phyloP scores from a whole-genome alignment of 1,140 invertebrate species.

The Copidosoma floridanum region DNA sequence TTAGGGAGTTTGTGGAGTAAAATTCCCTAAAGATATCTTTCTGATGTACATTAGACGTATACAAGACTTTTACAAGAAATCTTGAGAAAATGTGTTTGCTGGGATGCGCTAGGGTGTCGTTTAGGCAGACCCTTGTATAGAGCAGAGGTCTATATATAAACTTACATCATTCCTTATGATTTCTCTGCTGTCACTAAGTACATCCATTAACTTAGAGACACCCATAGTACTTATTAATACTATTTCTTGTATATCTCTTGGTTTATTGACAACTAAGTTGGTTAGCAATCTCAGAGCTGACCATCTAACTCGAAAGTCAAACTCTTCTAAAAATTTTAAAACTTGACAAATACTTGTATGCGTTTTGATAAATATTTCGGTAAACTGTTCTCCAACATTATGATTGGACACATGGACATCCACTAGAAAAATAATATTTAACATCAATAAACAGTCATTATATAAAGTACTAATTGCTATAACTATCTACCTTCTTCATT shows the following conservation, averaged over 20 bases:
- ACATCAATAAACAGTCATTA: background rate
- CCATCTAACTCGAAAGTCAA: slow-evolving; percentile 88
- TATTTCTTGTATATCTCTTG: slow-evolving; percentile 93
- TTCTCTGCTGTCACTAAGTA: slow-evolving; percentile 90
- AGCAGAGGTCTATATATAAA: too few species aligned
- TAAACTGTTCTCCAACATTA: slow-evolving; percentile 87
- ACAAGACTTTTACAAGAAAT: too few species aligned
- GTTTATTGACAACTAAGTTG: slow-evolving; percentile 75
- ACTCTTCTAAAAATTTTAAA: slow-evolving; percentile 89
- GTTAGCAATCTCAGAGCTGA: slow-evolving; percentile 84
- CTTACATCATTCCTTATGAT: slow-evolving; percentile 92
- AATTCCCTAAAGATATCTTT: too few species aligned
- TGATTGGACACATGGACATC: slow-evolving; percentile 37
- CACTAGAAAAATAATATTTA: background rate
- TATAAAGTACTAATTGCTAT: too few species aligned
- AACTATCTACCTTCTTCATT: slow-evolving; percentile 74
- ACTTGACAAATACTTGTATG: slow-evolving; percentile 82
- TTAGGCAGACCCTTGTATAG: too few species aligned
- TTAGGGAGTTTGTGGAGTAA: too few species aligned
- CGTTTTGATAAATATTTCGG: slow-evolving; percentile 97
- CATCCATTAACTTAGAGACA: slow-evolving; percentile 96
- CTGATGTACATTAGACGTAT: too few species aligned
- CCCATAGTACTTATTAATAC: slow-evolving; percentile 94
- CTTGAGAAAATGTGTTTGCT: too few species aligned
- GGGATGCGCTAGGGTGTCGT: too few species aligned